A percentile compares a stretch with the other conserved stretches of the same genome.
Evolutionary conservation across 2,888 invertebrate species (phyloP).

Genomic region (Oscheius sp.): DNA sequence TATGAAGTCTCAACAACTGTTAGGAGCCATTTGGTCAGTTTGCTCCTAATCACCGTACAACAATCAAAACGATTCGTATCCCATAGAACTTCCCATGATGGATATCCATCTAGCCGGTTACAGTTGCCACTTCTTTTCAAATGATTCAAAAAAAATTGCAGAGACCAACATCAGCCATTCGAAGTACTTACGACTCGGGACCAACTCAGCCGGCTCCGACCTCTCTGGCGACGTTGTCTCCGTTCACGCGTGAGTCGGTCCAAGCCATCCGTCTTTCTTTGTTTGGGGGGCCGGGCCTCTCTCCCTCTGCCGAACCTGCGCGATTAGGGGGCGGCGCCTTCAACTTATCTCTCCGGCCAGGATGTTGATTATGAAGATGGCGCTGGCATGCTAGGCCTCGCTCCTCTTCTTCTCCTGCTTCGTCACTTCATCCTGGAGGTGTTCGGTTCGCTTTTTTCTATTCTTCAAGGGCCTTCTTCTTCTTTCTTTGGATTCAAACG

Average conservation of each 20-base stretch:
- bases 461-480: neutral
- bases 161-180: neutral
- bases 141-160: neutral
- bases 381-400: conserved; percentile 18
- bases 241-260: conserved; percentile 25
- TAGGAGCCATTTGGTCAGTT: neutral
- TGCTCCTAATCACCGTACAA: no score
- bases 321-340: conserved; percentile 29
- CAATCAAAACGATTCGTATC: no score
- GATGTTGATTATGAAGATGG: conserved; percentile 30
- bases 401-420: neutral
- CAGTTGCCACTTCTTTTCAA: neutral
- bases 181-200: neutral
- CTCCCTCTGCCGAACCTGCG: conserved; percentile 19
- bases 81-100: no score
- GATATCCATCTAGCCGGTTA: no score
- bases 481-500: neutral
- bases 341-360: conserved; percentile 12
- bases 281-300: conserved; percentile 8
- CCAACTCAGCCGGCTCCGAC: neutral
- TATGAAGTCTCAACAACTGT: neutral
- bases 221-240: neutral
- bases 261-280: conserved; percentile 25
- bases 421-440: neutral
- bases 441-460: conserved; percentile 4